Conservation (phyloP, 2,797 vertebrate species). For the Echeneis naucrates region DNA sequence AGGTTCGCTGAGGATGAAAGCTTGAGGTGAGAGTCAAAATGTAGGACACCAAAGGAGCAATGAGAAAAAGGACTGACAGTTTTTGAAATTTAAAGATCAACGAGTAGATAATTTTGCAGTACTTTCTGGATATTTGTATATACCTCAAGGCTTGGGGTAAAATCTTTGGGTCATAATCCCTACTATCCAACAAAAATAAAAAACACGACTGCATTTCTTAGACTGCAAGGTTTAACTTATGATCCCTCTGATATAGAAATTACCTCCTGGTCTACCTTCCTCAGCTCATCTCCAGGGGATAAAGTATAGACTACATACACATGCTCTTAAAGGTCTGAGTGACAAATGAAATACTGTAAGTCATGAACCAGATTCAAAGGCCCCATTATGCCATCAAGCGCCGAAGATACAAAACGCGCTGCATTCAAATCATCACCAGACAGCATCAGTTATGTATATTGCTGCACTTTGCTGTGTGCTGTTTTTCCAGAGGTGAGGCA, state of each 20-base stretch:
- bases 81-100: slow-evolving; percentile 59
- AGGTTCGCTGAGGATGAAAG: slow-evolving; percentile 55
- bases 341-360: slow-evolving; percentile 36
- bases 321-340: slow-evolving; percentile 1
- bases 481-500: slow-evolving; percentile 3
- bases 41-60: slow-evolving; percentile 48
- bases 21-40: slow-evolving; percentile 57
- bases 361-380: slow-evolving; percentile 35
- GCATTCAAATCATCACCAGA: slow-evolving; percentile 34
- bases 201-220: slow-evolving; percentile 19
- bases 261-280: background rate
- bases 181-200: slow-evolving; percentile 42
- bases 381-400: slow-evolving; percentile 30
- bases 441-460: slow-evolving; percentile 14
- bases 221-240: slow-evolving; percentile 34
- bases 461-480: background rate
- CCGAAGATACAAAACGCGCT: slow-evolving; percentile 28
- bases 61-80: slow-evolving; percentile 8
- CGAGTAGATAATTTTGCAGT: slow-evolving; percentile 19
- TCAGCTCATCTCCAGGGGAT: slow-evolving; percentile 20
- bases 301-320: slow-evolving; percentile 7
- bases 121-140: slow-evolving; percentile 33
- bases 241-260: slow-evolving; percentile 14
- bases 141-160: slow-evolving; percentile 32
- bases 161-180: slow-evolving; percentile 50